Conservation (phyloP, 2,113 vertebrate genomes). For the Rhinoderma darwinii region DNA sequence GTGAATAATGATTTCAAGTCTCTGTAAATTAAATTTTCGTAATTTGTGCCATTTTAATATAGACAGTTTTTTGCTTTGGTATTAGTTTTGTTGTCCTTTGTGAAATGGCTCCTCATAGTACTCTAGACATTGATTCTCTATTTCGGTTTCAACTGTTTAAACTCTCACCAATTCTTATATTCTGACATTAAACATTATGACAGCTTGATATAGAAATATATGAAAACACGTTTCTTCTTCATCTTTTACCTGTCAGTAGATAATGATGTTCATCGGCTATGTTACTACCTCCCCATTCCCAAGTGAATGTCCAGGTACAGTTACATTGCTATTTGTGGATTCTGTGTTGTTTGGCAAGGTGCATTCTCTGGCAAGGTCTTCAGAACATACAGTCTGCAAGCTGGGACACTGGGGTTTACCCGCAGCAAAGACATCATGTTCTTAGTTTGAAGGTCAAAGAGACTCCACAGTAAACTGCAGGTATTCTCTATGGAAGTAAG, state of each 20-base stretch:
- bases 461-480: conserved; percentile 19
- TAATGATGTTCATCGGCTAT: neutral
- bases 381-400: conserved; percentile 39
- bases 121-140: neutral
- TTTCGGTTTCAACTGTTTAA: neutral
- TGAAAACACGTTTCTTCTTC: neutral
- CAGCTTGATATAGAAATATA: neutral
- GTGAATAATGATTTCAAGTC: no score
- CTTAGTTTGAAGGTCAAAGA: conserved; percentile 42
- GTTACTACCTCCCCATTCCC: neutral
- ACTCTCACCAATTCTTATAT: neutral
- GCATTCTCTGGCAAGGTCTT: conserved; percentile 12
- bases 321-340: conserved; percentile 48
- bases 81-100: neutral
- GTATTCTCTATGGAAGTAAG: conserved; percentile 29
- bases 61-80: no score
- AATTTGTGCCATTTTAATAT: no score
- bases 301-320: conserved; percentile 27
- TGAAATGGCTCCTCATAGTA: neutral
- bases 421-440: conserved; percentile 33
- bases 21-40: no score
- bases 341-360: conserved; percentile 12
- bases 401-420: conserved; percentile 6
- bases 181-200: neutral
- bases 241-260: neutral